phyloP scores from a whole-genome alignment of 2,888 invertebrate species.

The Drosophila peninsularis region DNA sequence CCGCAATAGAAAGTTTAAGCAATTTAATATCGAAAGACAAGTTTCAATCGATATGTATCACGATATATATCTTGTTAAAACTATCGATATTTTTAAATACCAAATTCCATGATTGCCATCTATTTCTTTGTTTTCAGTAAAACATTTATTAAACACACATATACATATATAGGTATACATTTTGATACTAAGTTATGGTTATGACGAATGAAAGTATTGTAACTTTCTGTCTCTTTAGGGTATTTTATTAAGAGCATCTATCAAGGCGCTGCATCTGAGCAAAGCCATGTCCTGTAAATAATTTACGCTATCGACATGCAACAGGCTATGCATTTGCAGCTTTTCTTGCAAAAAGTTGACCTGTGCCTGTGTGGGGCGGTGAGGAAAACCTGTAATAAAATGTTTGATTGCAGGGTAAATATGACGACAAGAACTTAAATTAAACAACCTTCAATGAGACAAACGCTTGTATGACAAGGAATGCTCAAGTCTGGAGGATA shows the following conservation, averaged over 20 bases:
- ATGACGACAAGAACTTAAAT: too few relatives aligned
- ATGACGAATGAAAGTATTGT: neutral
- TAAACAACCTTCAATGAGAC: constrained; percentile 55
- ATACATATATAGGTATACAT: neutral
- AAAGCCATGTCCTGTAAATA: constrained; percentile 47
- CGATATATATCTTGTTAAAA: neutral
- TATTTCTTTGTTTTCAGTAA: neutral
- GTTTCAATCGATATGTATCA: constrained; percentile 23
- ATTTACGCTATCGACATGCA: constrained; percentile 49
- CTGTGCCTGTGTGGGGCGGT: constrained; percentile 39
- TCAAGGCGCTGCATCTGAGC: constrained; percentile 30
- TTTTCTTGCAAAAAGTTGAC: constrained; percentile 32
- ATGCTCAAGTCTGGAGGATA: constrained; percentile 48
- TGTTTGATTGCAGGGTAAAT: neutral
- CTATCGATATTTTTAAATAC: constrained; percentile 27
- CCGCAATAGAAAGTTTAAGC: constrained; percentile 9
- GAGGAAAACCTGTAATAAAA: constrained; percentile 47
- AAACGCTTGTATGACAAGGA: constrained; percentile 53
- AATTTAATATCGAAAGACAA: constrained; percentile 13
- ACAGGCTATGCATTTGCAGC: constrained; percentile 20
- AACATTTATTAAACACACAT: neutral
- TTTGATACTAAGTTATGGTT: neutral
- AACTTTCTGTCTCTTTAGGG: neutral
- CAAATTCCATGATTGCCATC: neutral
- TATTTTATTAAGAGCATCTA: constrained; percentile 14